phyloP scores from a whole-genome alignment of 2,888 invertebrate genomes.

The Sarcophaga rosellei region DNA sequence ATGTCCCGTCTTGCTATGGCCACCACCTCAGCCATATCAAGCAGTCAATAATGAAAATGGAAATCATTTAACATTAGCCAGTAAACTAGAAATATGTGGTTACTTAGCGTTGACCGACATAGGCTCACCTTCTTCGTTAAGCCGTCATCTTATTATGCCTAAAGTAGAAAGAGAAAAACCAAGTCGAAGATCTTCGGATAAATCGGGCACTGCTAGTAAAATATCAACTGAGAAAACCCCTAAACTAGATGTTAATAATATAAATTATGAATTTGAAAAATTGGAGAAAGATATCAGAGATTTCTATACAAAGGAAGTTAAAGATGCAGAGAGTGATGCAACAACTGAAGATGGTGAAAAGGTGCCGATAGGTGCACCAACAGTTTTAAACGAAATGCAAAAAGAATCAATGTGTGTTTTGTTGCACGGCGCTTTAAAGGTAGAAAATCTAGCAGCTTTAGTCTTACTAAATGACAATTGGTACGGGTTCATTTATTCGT shows the following conservation, averaged over 20 bases:
- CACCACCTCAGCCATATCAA: conserved; percentile 84
- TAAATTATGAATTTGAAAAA: conserved; percentile 78
- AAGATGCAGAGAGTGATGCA: conserved; percentile 73
- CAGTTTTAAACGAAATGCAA: conserved; percentile 69
- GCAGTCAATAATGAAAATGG: conserved; percentile 27
- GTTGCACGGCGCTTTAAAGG: conserved; percentile 95
- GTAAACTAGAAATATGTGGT: conserved; percentile 91
- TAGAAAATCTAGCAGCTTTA: conserved; percentile 94
- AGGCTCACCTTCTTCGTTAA: conserved; percentile 94
- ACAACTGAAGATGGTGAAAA: conserved; percentile 56
- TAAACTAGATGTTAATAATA: conserved; percentile 73
- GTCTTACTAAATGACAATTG: conserved; percentile 92
- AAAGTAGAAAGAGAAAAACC: conserved; percentile 83
- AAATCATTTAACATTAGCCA: conserved; percentile 82
- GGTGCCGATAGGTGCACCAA: neutral
- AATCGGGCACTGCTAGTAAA: conserved; percentile 81
- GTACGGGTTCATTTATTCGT: conserved; percentile 97
- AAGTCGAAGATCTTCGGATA: conserved; percentile 78
- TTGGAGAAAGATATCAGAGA: conserved; percentile 79
- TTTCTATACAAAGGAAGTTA: conserved; percentile 78
- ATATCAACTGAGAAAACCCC: conserved; percentile 74
- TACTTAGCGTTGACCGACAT: conserved; percentile 94
- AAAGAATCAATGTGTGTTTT: conserved; percentile 95
- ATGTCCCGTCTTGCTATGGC: conserved; percentile 87
- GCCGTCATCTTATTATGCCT: conserved; percentile 94